phyloP scores from a whole-genome alignment of 2,888 invertebrate genomes.

The Heliconius sara region DNA sequence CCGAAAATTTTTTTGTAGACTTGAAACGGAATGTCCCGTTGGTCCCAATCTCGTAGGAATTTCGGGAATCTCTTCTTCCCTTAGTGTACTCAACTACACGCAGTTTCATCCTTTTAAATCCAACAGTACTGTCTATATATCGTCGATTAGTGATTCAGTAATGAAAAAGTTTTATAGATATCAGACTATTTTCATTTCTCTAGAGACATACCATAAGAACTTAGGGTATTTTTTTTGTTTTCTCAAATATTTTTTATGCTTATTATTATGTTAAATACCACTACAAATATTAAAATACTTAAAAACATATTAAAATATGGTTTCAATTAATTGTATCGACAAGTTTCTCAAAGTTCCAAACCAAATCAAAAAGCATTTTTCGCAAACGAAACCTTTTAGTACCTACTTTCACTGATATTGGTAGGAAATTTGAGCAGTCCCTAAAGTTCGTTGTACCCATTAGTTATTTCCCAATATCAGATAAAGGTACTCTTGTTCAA shows the following conservation, averaged over 20 bases:
- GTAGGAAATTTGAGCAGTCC: neutral
- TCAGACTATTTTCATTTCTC: neutral
- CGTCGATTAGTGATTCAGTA: neutral
- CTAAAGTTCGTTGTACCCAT: constrained; percentile 21
- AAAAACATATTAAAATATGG: neutral
- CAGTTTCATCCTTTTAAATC: neutral
- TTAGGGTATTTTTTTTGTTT: neutral
- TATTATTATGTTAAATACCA: neutral
- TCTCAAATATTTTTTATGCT: too few relatives aligned
- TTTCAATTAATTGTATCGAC: too few relatives aligned
- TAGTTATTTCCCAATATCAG: constrained; percentile 32
- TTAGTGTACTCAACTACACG: too few relatives aligned
- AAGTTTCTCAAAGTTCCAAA: neutral
- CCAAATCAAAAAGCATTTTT: neutral
- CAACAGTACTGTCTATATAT: neutral
- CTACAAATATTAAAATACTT: neutral
- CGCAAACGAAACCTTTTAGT: neutral
- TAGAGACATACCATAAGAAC: neutral
- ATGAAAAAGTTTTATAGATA: too few relatives aligned
- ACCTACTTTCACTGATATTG: neutral
- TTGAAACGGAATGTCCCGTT: too few relatives aligned
- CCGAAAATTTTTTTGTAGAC: too few relatives aligned
- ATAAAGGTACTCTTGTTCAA: constrained; percentile 22
- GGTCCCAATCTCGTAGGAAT: too few relatives aligned
- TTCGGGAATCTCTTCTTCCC: too few relatives aligned